These are phyloP conservation scores for Eufriesea mexicana DNA, from an alignment of 1,140 invertebrate species.

Conservation along the genomic window DNA sequence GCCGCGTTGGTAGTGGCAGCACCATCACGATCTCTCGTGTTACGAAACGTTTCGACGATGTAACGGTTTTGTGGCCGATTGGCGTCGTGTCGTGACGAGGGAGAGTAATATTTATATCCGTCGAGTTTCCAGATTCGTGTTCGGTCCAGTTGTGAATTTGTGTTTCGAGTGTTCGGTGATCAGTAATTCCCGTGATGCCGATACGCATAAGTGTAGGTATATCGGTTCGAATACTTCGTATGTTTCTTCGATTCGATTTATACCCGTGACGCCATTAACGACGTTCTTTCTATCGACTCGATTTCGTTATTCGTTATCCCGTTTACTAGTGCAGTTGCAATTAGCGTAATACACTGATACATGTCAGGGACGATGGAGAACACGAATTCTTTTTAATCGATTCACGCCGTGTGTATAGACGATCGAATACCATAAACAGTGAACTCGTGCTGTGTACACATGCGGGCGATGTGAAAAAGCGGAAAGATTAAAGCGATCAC, in stretches of 20 bases:
- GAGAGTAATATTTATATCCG: no score
- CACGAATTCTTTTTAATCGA: slow-evolving; percentile 7
- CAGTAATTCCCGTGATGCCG: background rate
- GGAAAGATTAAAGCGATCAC: slow-evolving; percentile 68
- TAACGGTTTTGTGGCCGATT: no score
- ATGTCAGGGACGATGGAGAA: background rate
- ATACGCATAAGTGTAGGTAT: background rate
- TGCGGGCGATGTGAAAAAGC: background rate
- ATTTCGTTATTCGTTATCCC: background rate
- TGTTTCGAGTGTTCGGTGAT: no score
- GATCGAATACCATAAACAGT: background rate
- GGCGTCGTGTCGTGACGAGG: no score
- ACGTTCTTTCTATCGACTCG: background rate
- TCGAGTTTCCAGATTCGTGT: no score
- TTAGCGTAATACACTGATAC: background rate
- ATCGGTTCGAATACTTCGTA: background rate
- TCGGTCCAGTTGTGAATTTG: no score
- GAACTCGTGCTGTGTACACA: no score
- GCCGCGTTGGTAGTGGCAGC: no score
- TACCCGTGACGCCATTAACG: background rate
- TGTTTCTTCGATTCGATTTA: no score
- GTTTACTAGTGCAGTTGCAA: background rate
- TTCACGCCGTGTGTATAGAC: background rate
- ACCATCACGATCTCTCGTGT: no score
- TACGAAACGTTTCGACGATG: no score